Evolutionary conservation across 2,797 vertebrate genomes (phyloP).

Genomic region (Tapirus indicus): DNA sequence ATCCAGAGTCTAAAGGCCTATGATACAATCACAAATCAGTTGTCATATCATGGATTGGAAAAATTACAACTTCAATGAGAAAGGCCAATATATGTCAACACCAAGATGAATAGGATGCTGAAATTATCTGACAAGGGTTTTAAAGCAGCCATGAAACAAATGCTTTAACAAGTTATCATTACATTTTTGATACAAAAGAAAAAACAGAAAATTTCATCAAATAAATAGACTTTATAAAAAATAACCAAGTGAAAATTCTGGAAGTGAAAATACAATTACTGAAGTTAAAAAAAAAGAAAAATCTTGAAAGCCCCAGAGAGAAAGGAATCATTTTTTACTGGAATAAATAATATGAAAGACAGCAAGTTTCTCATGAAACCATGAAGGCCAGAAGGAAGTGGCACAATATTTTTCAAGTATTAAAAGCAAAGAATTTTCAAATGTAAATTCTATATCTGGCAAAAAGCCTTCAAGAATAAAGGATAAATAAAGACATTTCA

Average conservation of each 20-base stretch:
- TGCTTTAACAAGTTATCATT: not conserved
- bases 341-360: not conserved
- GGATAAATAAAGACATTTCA: not conserved
- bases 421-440: not conserved
- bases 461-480: not conserved
- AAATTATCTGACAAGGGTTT: not conserved
- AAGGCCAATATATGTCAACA: not conserved
- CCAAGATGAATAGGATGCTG: not conserved
- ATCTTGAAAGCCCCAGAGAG: not conserved
- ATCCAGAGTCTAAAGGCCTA: not conserved
- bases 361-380: not conserved
- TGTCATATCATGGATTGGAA: not conserved
- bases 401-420: not conserved
- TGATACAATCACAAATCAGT: not conserved
- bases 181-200: not conserved
- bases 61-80: not conserved
- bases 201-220: not conserved
- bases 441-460: not conserved
- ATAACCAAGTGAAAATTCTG: not conserved
- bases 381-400: not conserved
- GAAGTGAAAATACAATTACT: not conserved
- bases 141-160: not conserved
- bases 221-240: not conserved
- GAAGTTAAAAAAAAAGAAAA: not conserved
- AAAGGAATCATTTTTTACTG: not conserved